A percentile compares a stretch with the other conserved stretches of the same genome.
These are phyloP conservation scores for Drosophila repleta DNA, from an alignment of 1,140 invertebrate genomes.

Conservation along the genomic window DNA sequence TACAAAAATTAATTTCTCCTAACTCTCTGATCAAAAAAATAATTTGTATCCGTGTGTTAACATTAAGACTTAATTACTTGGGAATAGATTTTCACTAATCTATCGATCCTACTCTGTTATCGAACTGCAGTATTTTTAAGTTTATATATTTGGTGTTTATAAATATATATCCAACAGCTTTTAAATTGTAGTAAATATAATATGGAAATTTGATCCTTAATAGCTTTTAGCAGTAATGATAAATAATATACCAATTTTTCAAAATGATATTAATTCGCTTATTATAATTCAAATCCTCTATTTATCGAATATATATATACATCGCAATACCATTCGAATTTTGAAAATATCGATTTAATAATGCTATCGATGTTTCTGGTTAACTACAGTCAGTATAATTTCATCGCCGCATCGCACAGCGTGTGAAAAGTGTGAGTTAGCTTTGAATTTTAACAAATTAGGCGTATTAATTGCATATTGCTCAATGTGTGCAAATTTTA, in stretches of 20 bases:
- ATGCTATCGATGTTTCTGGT: conserved; percentile 5
- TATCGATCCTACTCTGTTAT: not conserved
- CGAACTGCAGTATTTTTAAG: not conserved
- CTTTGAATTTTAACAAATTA: conserved; percentile 26
- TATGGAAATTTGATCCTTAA: no score
- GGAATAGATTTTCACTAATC: no score
- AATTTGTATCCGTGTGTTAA: no score
- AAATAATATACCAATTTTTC: no score
- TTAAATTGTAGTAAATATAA: no score
- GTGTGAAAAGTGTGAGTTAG: conserved; percentile 64
- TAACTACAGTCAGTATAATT: conserved; percentile 45
- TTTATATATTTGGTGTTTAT: not conserved
- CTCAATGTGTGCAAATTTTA: conserved; percentile 14
- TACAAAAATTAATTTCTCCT: no score
- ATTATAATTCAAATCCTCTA: not conserved
- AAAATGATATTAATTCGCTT: not conserved
- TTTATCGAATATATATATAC: not conserved
- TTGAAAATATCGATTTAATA: conserved; percentile 6
- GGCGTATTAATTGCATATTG: conserved; percentile 20
- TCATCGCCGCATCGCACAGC: conserved; percentile 53
- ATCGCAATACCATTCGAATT: not conserved
- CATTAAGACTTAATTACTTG: no score
- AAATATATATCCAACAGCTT: no score
- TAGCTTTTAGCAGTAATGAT: not conserved
- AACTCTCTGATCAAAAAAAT: not conserved